Evolutionary conservation across 1,140 invertebrate genomes (phyloP).

Genomic region (Heterodera schachtii): DNA sequence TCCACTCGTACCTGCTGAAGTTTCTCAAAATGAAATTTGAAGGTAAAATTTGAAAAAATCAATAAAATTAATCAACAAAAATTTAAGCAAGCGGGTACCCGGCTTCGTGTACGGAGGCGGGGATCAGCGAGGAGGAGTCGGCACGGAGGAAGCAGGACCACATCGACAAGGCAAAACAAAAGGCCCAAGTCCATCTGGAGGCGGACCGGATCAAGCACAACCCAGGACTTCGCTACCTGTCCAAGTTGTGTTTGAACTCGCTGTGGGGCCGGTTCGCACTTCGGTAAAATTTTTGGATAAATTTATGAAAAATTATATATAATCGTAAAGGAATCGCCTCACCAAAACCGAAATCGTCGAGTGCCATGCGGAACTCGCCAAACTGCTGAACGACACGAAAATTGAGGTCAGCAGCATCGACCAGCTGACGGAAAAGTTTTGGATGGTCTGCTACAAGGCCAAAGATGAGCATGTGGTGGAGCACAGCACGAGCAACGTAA

Average conservation of each 20-base stretch:
- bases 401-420: not conserved
- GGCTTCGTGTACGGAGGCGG: not conserved
- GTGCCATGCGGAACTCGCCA: too few relatives aligned
- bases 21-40: not conserved
- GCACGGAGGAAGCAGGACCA: not conserved
- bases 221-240: not conserved
- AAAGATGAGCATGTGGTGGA: not conserved
- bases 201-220: not conserved
- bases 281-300: too few relatives aligned
- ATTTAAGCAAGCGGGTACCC: not conserved
- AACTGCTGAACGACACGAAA: not conserved
- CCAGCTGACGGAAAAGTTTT: not conserved
- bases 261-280: not conserved
- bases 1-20: not conserved
- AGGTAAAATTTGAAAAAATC: not conserved
- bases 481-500: not conserved
- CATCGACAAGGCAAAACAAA: not conserved
- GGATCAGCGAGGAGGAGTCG: not conserved
- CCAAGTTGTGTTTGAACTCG: not conserved
- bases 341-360: too few relatives aligned
- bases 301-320: too few relatives aligned
- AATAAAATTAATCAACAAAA: not conserved
- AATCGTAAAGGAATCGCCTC: too few relatives aligned
- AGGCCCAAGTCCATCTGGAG: not conserved
- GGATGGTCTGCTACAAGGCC: constrained; percentile 1